phyloP scores from a whole-genome alignment of 2,888 invertebrate genomes.

The Neocrepidodera transversa region DNA sequence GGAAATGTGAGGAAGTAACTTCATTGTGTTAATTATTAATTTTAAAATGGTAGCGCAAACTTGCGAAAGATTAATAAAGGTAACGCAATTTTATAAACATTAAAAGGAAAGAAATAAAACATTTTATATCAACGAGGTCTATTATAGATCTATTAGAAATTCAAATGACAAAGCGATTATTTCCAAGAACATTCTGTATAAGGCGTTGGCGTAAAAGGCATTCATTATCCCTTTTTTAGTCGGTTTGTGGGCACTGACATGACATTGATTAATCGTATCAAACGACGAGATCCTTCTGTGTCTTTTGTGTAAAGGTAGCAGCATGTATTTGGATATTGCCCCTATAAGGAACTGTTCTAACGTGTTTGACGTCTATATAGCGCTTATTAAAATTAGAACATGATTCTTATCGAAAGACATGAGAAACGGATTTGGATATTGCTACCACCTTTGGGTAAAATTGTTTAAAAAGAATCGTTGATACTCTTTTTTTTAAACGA shows the following conservation, averaged over 20 bases:
- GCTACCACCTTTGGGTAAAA: background rate
- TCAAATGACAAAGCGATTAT: conserved; percentile 18
- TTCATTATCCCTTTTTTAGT: conserved; percentile 47
- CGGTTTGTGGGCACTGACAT: conserved; percentile 44
- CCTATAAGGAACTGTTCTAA: conserved; percentile 20
- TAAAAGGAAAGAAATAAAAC: too few relatives aligned
- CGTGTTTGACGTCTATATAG: conserved; percentile 23
- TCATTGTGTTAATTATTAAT: background rate
- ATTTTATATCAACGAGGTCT: background rate
- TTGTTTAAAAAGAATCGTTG: too few relatives aligned
- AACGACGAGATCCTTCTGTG: conserved; percentile 23
- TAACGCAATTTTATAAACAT: too few relatives aligned
- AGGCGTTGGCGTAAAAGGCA: conserved; percentile 43
- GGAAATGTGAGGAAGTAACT: background rate
- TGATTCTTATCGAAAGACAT: conserved; percentile 19
- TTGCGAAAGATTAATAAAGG: too few relatives aligned
- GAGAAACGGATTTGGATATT: conserved; percentile 13
- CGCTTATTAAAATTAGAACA: conserved; percentile 20
- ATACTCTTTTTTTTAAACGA: too few relatives aligned
- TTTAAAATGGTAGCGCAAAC: background rate
- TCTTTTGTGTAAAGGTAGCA: conserved; percentile 33
- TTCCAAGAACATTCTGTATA: conserved; percentile 24
- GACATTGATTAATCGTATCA: conserved; percentile 46
- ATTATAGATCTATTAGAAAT: conserved; percentile 16
- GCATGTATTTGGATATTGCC: conserved; percentile 1